Evolutionary conservation across 1,140 invertebrate species (phyloP), one percentile per base, ranked within the genome.

Genomic region (Reticulitermes speratus): DNA sequence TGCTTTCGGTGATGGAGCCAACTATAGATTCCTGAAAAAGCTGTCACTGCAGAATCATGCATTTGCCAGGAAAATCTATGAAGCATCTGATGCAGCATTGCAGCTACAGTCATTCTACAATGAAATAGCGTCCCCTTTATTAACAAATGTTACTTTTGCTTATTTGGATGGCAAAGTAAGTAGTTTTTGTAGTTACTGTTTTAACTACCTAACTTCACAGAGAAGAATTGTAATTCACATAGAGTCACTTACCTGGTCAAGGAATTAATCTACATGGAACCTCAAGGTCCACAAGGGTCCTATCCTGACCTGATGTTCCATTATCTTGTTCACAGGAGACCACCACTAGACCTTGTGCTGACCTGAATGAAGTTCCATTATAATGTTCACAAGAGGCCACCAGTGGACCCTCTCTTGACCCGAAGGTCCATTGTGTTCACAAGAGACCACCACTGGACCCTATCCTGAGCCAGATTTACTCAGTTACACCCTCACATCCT

Each of bases 61-160:
- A 7, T 94, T 95, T 89, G 93, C 94, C 86, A 91, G 95, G 44
- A 94, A 94, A 89, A 96, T 96, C 84, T 96, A 96, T 89, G 95
- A 95, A 90, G 95, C 93, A 55, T 91, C 94, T 0, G 95, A 96
- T 90, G 94, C 95, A 9, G 92, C 93, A 86, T 90, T 95, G 32
- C 95, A 96, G 90, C 91, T 96, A 16, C 91, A 93, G 75, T 93
- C 94, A 88, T 96, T 96, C 90, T 96, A 96, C 91, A 91, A 93
- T 82, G 93, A 95, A 90, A 93, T 96, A 81, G 93, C 95, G 3
- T 95, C 94, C 0, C 95, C 95, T 7, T 89, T 96, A 2, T 90
- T 96, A 25, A 91, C 93, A 0, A 93, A 96, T 88, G 93, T 96
- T 30, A 92, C 92, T 6, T 95, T 96, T 88, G 91, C 91, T 44